phyloP scores from a whole-genome alignment of 2,888 invertebrate species.

The Heliconius hortense region DNA sequence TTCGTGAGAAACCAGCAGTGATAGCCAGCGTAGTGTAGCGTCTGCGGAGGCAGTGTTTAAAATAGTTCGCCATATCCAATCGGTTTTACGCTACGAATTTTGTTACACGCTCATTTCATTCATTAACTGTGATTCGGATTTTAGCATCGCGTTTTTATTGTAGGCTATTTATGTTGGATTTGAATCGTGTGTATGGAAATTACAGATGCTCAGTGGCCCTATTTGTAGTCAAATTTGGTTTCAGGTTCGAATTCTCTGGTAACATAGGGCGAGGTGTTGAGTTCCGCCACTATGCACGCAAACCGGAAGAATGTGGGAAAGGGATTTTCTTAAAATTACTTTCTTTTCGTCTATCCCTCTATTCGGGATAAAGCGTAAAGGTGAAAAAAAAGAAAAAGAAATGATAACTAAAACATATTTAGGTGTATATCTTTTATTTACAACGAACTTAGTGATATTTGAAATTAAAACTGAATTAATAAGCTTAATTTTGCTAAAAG shows the following conservation, averaged over 20 bases:
- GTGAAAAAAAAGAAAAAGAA: background rate
- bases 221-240: background rate
- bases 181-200: background rate
- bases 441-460: too few relatives aligned
- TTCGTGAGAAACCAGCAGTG: background rate
- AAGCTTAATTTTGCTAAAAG: too few relatives aligned
- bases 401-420: background rate
- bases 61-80: constrained; percentile 20
- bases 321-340: background rate
- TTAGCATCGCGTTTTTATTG: constrained; percentile 14
- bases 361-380: background rate
- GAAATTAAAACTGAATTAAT: too few relatives aligned
- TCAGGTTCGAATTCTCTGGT: background rate
- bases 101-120: constrained; percentile 20
- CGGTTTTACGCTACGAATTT: constrained; percentile 22
- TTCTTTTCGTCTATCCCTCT: background rate
- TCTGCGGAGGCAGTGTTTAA: constrained; percentile 15
- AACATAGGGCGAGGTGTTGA: too few relatives aligned
- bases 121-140: constrained; percentile 17
- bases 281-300: background rate
- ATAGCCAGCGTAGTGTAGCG: background rate
- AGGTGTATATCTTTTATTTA: too few relatives aligned
- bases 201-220: background rate
- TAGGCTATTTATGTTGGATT: constrained; percentile 1
- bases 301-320: background rate